Conservation (phyloP, 2,113 vertebrate genomes). For the Melanerpes formicivorus region DNA sequence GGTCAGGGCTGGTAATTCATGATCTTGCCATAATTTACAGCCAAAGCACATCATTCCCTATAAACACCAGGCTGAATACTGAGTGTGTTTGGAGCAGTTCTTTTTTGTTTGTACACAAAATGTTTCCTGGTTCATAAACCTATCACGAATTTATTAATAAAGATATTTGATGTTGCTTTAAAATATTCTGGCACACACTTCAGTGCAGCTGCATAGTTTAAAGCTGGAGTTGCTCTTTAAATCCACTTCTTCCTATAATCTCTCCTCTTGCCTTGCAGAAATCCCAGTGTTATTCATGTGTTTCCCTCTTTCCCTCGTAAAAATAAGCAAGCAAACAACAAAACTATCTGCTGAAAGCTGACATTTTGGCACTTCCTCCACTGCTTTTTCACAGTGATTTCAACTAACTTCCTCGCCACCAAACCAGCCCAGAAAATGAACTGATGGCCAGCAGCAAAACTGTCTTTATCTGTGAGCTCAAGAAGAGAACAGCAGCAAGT, state of each 20-base stretch:
- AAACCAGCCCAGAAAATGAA: not conserved
- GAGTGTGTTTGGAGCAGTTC: not conserved
- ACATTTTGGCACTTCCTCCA: not conserved
- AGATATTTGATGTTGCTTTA: constrained; percentile 69
- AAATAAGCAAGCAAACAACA: constrained; percentile 7
- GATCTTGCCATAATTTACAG: constrained; percentile 9
- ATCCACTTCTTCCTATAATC: not conserved
- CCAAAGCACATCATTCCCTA: not conserved
- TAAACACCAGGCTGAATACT: constrained; percentile 18
- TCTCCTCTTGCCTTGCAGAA: constrained; percentile 11
- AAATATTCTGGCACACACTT: constrained; percentile 74
- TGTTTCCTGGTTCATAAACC: constrained; percentile 42
- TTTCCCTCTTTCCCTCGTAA: not conserved
- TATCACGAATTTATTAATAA: constrained; percentile 62
- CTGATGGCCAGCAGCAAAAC: not conserved
- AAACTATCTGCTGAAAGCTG: not conserved
- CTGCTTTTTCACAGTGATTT: not conserved
- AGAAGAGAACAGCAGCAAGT: not conserved
- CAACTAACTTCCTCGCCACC: not conserved
- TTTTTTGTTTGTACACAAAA: constrained; percentile 32
- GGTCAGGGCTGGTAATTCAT: constrained; percentile 28
- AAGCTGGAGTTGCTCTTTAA: constrained; percentile 61
- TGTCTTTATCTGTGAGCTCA: not conserved
- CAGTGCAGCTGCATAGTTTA: constrained; percentile 56
- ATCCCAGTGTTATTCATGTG: not conserved